These are phyloP conservation scores for Euclidia mi DNA, from an alignment of 2,888 invertebrate species.

Conservation along the genomic window DNA sequence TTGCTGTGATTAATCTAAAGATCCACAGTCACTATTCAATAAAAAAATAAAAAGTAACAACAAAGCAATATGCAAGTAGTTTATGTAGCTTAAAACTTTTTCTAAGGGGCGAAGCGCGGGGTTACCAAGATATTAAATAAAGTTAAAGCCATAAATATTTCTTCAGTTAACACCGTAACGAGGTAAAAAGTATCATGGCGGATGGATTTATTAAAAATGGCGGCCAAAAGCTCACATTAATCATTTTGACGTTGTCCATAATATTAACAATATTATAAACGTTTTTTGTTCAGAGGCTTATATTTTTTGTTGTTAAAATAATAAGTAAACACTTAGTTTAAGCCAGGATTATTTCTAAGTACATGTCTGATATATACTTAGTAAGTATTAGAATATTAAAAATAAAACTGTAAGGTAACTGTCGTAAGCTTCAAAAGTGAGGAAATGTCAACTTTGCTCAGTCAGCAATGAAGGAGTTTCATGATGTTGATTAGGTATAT, in stretches of 20 bases:
- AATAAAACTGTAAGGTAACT: too few species aligned
- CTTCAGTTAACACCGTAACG: slow-evolving; percentile 84
- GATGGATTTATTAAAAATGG: slow-evolving; percentile 58
- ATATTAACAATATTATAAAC: slow-evolving; percentile 5
- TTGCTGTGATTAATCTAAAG: too few species aligned
- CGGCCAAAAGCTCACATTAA: slow-evolving; percentile 35
- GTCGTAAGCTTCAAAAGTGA: too few species aligned
- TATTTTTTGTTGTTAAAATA: not conserved
- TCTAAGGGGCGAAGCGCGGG: slow-evolving; percentile 59
- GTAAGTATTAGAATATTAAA: too few species aligned
- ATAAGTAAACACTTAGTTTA: not conserved
- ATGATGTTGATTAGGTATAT: too few species aligned
- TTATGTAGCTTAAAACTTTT: slow-evolving; percentile 82
- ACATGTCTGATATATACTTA: too few species aligned
- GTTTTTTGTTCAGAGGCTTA: not conserved
- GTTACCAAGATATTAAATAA: slow-evolving; percentile 86
- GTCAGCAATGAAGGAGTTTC: too few species aligned
- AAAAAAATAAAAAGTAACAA: not conserved
- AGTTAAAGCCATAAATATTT: slow-evolving; percentile 89
- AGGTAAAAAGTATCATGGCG: slow-evolving; percentile 65
- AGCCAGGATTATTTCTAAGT: not conserved
- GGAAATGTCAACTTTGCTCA: too few species aligned
- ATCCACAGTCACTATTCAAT: not conserved
- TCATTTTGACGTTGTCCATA: slow-evolving; percentile 35
- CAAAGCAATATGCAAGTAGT: slow-evolving; percentile 56